These are phyloP conservation scores for Drosophila cracens DNA, from an alignment of 2,888 invertebrate species.

Conservation along the genomic window DNA sequence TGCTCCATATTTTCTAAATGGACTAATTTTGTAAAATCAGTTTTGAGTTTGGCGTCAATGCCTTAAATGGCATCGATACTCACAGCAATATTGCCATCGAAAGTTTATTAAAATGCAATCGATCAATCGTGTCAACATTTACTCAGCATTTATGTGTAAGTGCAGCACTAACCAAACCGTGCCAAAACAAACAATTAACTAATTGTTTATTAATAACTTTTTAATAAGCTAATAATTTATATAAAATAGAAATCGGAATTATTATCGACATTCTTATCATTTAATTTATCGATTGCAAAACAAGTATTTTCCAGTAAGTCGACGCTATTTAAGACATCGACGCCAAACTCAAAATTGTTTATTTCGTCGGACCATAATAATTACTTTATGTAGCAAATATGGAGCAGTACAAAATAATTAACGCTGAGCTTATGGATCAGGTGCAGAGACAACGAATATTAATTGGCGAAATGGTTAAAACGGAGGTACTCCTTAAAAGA, in stretches of 20 bases:
- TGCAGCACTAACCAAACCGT: not conserved
- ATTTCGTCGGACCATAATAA: not conserved
- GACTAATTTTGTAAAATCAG: not conserved
- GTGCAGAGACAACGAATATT: slow-evolving; percentile 38
- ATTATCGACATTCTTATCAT: not conserved
- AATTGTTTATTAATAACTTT: not conserved
- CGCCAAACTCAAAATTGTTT: slow-evolving; percentile 43
- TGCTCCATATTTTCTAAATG: slow-evolving; percentile 3
- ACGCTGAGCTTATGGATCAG: slow-evolving; percentile 36
- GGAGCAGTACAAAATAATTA: slow-evolving; percentile 39
- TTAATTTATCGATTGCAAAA: not conserved
- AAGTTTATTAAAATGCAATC: not conserved
- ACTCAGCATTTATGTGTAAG: not conserved
- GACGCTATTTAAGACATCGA: slow-evolving; percentile 13
- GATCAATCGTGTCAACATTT: not conserved
- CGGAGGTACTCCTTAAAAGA: slow-evolving; percentile 23
- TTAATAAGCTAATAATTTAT: not conserved
- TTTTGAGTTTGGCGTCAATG: not conserved
- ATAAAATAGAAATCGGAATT: not conserved
- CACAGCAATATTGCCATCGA: not conserved
- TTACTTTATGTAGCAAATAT: slow-evolving; percentile 26
- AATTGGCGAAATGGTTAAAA: slow-evolving; percentile 17
- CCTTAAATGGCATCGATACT: not conserved
- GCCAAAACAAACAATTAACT: not conserved
- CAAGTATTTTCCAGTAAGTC: not conserved